Base-by-base conservation (phyloP, 2,113 vertebrate genomes). In the Elaphurus davidianus region DNA sequence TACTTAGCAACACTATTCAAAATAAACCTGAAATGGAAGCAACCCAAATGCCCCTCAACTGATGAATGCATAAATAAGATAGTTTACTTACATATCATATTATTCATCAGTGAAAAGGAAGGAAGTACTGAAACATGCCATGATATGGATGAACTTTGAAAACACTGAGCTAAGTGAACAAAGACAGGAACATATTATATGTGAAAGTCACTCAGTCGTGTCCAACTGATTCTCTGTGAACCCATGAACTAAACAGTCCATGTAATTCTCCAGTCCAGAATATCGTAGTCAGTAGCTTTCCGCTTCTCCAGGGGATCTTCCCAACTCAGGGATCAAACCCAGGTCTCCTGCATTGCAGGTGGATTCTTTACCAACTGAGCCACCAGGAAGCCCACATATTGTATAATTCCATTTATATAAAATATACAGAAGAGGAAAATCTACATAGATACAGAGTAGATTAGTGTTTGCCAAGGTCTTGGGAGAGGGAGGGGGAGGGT, bases 401-500 rank as follows among this genome's bases (percentile, higher is more conserved):
- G 6, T 50, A 19, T n/a, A 27, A 82, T 50, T 45, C 50, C 2
- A 12, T 21, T 19, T 17, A 19, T 7, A 10, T 25, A 52, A 91
- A 71, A 57, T 60, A 16, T 2, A 3, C 10, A 25, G 23, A 40
- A 17, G 0, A 87, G 81, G 57, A 6, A 21, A 28, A 54, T n/a
- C 28, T 23, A 3, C 6, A 23, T 23, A 33, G n/a, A 45, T 0
- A 16, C 16, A 55, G n/a, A 52, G 30, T 5, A 40, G 74, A 45
- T 40, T 0, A 2, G 27, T 30, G 52, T 10, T 28, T 55, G 83
- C 64, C 16, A 1, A 16, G 57, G 28, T 6, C 25, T 59, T 55
- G 62, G 17, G 9, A 16, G 12, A 9, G 0, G 1, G 0, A 13
- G 9, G 25, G 16, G 11, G 7, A 19, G 10, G 11, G 33, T 3